Base-by-base conservation (phyloP, 2,888 invertebrate genomes). In the Gandaritis pyraliata region DNA sequence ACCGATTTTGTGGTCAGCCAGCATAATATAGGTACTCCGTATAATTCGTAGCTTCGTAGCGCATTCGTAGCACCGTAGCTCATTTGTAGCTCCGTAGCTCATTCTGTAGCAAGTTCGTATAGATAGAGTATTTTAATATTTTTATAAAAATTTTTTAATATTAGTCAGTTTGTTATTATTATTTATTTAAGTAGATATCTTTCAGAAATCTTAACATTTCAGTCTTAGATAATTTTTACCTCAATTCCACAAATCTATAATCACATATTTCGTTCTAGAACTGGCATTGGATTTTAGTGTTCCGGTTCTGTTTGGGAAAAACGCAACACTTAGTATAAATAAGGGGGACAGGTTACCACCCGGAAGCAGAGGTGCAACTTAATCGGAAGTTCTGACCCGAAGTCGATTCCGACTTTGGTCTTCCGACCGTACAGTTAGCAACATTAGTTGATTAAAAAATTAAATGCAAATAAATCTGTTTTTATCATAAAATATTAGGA, bases 91-190 rank as follows among this genome's bases (percentile, higher is more conserved):
- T 13, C 54, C 29, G 23, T 51, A 51, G 39, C 23, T 46, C 36
- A 52, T 48, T 52, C 52, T 30, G 58, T 47, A 47, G 50, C 58
- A 46, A 50, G 58, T 12, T 55, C 43, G 50, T 53, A 60, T 47
- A 67, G 36, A 16, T 15, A 23, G 5, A 23, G 23, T 23, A 23
- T 23, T n/a, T 23, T 1, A 23, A 23, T 23, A 23, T 23, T 3
- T n/a, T n/a, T n/a, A n/a, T n/a, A n/a, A n/a, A n/a, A n/a, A n/a
- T n/a, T n/a, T 23, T n/a, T 23, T 1, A 23, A 23, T 23, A 23
- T 23, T 3, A 23, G 6, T 23, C 23, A 23, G 1, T 23, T 23
- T 23, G 3, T 23, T 23, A 23, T 23, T 23, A 23, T 23, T 23
- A 23, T 23, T 23, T 23, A 23, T 23, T 23, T 23, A 23, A 6